phyloP scores from a whole-genome alignment of 1,140 invertebrate genomes.

The Muscidifurax raptorellus region DNA sequence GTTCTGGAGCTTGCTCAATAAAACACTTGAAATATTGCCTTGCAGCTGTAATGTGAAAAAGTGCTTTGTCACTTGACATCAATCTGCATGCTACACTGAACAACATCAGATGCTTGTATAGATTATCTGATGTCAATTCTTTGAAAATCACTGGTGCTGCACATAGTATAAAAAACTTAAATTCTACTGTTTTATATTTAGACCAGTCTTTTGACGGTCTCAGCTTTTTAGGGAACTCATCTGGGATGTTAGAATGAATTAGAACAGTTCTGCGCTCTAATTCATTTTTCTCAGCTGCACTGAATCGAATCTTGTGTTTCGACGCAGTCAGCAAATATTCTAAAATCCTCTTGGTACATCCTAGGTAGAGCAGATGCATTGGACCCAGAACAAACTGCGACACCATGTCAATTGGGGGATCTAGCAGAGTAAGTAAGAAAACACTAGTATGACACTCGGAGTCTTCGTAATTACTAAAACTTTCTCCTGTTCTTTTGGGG shows the following conservation, averaged over 20 bases:
- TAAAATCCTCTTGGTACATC: background rate
- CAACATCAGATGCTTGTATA: background rate
- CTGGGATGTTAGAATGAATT: background rate
- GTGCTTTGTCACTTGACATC: background rate
- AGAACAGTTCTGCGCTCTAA: background rate
- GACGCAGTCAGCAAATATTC: background rate
- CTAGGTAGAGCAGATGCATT: constrained; percentile 23
- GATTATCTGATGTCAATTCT: background rate
- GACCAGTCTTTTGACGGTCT: background rate
- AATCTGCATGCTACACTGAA: background rate
- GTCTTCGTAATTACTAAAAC: background rate
- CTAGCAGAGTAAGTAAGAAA: background rate
- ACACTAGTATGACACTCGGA: background rate
- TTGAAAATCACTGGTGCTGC: background rate
- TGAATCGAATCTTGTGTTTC: background rate
- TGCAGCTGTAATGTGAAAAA: background rate
- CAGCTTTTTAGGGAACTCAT: background rate
- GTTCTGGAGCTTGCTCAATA: background rate
- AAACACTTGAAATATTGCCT: constrained; percentile 31
- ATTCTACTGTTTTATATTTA: constrained; percentile 26
- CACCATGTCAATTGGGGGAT: background rate
- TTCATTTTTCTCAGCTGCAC: background rate
- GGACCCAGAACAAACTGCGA: constrained; percentile 4
- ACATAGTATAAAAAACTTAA: background rate
- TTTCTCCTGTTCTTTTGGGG: background rate